A percentile compares a stretch with the other conserved stretches of the same genome.
These are phyloP conservation scores for Eristalis arbustorum DNA, from an alignment of 2,888 invertebrate genomes.

Conservation along the genomic window DNA sequence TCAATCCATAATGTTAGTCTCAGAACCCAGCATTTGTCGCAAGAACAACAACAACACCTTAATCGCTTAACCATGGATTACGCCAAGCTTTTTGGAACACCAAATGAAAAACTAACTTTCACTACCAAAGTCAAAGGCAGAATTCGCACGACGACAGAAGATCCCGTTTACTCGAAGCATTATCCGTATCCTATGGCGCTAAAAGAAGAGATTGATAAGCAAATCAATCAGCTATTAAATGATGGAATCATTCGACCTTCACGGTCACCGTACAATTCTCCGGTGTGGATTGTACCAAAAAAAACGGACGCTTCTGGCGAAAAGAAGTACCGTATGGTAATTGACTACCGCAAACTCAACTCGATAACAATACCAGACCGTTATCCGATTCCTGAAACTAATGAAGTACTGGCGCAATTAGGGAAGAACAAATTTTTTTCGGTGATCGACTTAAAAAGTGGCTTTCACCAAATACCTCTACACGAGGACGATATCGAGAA, in stretches of 20 bases:
- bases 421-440: conserved; percentile 20
- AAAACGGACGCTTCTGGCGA: conserved; percentile 27
- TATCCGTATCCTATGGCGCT: conserved; percentile 1
- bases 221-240: neutral
- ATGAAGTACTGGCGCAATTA: conserved; percentile 31
- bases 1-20: conserved; percentile 18
- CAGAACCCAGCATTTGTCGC: conserved; percentile 27
- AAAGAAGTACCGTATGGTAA: conserved; percentile 37
- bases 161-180: conserved; percentile 17
- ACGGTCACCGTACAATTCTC: conserved; percentile 6
- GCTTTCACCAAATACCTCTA: conserved; percentile 41
- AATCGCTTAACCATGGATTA: conserved; percentile 4
- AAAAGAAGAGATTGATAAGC: neutral
- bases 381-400: conserved; percentile 29
- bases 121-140: conserved; percentile 16
- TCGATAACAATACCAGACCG: conserved; percentile 30
- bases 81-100: conserved; percentile 26
- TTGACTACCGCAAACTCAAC: conserved; percentile 40
- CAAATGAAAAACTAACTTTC: conserved; percentile 28
- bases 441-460: conserved; percentile 37
- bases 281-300: conserved; percentile 30
- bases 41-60: conserved; percentile 18
- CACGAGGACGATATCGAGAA: conserved; percentile 30
- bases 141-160: conserved; percentile 13
- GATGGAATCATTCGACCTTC: conserved; percentile 30